Evolutionary conservation across 2,888 invertebrate species (phyloP), one percentile per base, ranked within the genome.

Genomic region (Nomada ruficornis): DNA sequence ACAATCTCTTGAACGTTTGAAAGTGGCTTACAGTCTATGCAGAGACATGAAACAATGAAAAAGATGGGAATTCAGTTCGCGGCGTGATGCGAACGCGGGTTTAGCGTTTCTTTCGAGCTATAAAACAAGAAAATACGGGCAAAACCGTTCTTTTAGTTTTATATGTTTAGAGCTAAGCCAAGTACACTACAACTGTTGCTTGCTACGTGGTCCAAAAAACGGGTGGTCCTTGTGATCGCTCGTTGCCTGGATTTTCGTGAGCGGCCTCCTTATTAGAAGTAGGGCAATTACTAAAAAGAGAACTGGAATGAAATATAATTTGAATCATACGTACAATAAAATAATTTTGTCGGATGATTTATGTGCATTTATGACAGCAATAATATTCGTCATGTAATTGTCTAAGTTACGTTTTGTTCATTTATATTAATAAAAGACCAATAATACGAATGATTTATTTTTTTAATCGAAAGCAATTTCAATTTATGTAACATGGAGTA

Each of bases 1-100:
- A 81, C 77, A 77, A 82, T 82, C 79, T 80, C 72, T 82, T 71
- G 77, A 84, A 84, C 81, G 80, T 78, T 77, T 78, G 82, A 84
- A 80, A 88, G 86, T 88, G 87, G 88, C 86, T 83, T 82, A 88
- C 62, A 74, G 71, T 77, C 42, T 59, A 55, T 23, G 69, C 78
- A 36, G 23, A 59, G 23, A 62, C 63, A 13, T 52, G 59, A 36
- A 57, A 36, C 69, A 42, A 67, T 26, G 63, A 50, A 47, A 59
- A 59, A n/a, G 55, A 71, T 20, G 65, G 15, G 60, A 52, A 9
- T 52, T 59, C 20, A 23, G 36, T 71, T 71, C n/a, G 23, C 1
- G 64, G 62, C n/a, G 72, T 20, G 78, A 64, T 23, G 23, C 47
- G 42, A 26, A 50, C 10, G 7, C n/a, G 55, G 20, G 20, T 70